Evolutionary conservation across 2,888 invertebrate species (phyloP), one percentile per base, ranked within the genome.

Genomic region (Sympetrum striolatum): DNA sequence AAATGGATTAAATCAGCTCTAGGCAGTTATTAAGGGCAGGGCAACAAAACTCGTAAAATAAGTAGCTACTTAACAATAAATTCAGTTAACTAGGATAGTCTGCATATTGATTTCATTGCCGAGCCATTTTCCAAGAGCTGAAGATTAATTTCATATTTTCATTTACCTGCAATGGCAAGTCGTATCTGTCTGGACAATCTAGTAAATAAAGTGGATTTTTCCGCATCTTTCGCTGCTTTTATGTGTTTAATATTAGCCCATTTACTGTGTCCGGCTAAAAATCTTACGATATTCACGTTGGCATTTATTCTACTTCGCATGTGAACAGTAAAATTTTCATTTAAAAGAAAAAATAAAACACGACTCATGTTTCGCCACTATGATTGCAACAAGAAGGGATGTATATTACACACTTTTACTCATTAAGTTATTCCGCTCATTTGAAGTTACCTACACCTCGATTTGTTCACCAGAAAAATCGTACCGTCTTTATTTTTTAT

Each of bases 191-290:
- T 93, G 0, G 94, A 91, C 6, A 96, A 93, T 92, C 94, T 95
- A 0, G 93, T 93, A 91, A 96, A 95, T 3, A 95, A 90, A 4
- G 91, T 60, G 0, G 95, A 92, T 92, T 94, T 95, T 92, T 96
- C 94, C 0, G 93, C 93, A 94, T 97, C 97, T 92, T 96, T 96
- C 14, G 94, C 93, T 0, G 94, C 95, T 93, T 97, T 97, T 3
- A 94, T 95, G 92, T 97, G 96, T 91, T 94, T 95, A 53, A 97
- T 97, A 93, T 97, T 97, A 44, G 95, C 95, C 97, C 97, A 97
- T 94, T 97, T 97, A 82, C 96, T 96, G 93, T 97, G 97, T 0
- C 97, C 97, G 0, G 97, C 96, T 90, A 92, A 91, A 73, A 10
- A 73, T 25, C 73, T 73, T 31, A 14, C 12, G 14, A 31, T 31